Percentiles rank a stretch among this genome's conserved stretches.
phyloP scores from a whole-genome alignment of 1,140 invertebrate genomes.

The Lethrus apterus region DNA sequence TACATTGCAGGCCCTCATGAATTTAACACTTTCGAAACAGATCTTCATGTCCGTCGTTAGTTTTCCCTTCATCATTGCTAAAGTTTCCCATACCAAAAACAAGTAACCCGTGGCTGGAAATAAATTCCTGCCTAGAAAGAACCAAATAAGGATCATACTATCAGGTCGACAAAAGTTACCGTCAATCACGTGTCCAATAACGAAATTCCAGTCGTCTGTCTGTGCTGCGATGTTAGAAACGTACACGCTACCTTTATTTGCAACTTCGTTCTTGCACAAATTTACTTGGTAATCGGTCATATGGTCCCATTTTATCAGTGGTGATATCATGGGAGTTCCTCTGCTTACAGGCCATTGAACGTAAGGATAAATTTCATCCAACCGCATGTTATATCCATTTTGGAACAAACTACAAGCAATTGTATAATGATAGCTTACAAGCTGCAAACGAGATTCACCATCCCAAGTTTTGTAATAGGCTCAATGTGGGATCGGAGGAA shows the following conservation, averaged over 20 bases:
- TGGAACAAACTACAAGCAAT: conserved; percentile 52
- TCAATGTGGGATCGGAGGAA: background rate
- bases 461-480: conserved; percentile 2
- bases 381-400: conserved; percentile 47
- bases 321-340: conserved; percentile 54
- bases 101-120: conserved; percentile 87
- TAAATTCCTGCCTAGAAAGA: conserved; percentile 60
- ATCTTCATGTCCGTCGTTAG: conserved; percentile 67
- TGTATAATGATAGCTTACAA: background rate
- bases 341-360: conserved; percentile 53
- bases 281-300: conserved; percentile 39
- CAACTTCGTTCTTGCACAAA: conserved; percentile 23
- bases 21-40: conserved; percentile 79
- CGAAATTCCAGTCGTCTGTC: conserved; percentile 61
- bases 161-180: conserved; percentile 38
- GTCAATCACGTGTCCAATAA: conserved; percentile 82
- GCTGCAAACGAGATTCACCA: background rate
- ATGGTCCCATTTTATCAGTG: conserved; percentile 61
- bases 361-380: conserved; percentile 47
- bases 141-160: background rate
- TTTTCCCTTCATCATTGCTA: conserved; percentile 66
- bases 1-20: conserved; percentile 75
- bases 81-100: conserved; percentile 78
- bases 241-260: conserved; percentile 5
- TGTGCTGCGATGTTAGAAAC: background rate